Base-by-base conservation (phyloP, 1,140 invertebrate genomes). In the Aphis gossypii region DNA sequence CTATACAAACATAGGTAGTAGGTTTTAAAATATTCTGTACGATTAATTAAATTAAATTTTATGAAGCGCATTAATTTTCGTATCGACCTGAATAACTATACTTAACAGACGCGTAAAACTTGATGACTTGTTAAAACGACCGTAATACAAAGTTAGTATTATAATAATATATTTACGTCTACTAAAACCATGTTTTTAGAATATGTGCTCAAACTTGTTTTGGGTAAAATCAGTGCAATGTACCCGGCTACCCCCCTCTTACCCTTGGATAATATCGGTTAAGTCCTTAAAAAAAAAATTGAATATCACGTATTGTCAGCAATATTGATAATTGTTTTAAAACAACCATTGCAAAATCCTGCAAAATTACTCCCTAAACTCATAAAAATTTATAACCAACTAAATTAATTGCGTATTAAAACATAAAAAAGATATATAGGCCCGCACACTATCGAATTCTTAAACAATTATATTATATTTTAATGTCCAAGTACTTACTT, bases 141-240 rank as follows among this genome's bases (percentile, higher is more conserved):
- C 30, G 46, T 46, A 87, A 46, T 7, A 48, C 86, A 51, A 46
- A 51, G 48, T 87, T 9, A 87, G 5, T 87, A 87, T 87, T 48
- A 87, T 48, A 87, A 46, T 46, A 86, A 44, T 68, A 30, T 44
- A 86, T 25, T 44, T 30, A 25, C 44, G 41, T 87, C 30, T 9
- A 35, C 86, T 87, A 84, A 84, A 87, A 87, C 86, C 84, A 46
- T 46, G 44, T 48, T 87, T n/a, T 48, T 48, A 51, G 86, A 87
- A 48, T n/a, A 87, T 87, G 86, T 87, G 86, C 46, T n/a, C 86
- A 87, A 87, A 87, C 86, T 87, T 48, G 86, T 87, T 87, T 87
- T 87, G 5, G 83, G 86, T 87, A 87, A 48, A 87, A 87, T 87
- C n/a, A 51, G 86, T 87, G 46, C 86, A 87, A 48, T 87, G 84